A percentile compares a stretch with the other conserved stretches of the same genome.
Conservation (phyloP, 2,113 vertebrate genomes). For the Ictalurus punctatus region DNA sequence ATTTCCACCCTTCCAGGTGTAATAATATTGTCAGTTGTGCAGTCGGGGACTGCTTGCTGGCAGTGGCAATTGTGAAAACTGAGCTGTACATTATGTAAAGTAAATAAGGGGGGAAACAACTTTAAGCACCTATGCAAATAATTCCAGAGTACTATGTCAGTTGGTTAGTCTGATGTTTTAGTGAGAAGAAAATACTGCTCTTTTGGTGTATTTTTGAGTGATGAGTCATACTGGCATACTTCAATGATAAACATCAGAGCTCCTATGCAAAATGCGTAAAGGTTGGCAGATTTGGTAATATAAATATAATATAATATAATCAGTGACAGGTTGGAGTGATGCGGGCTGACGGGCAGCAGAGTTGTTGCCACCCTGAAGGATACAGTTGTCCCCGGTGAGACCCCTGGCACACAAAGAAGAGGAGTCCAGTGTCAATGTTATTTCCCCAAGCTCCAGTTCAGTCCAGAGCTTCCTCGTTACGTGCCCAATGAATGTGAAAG, state of each 20-base stretch:
- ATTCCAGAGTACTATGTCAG: not conserved
- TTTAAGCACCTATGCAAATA: not conserved
- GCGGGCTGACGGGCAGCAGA: not conserved
- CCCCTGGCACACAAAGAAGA: conserved; percentile 18
- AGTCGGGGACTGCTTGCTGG: not conserved
- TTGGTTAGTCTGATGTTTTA: not conserved
- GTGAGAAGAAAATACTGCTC: not conserved
- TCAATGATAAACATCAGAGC: not conserved
- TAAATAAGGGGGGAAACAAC: not conserved
- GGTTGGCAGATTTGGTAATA: not conserved
- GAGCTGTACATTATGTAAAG: not conserved
- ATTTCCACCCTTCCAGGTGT: not conserved
- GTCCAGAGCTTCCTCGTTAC: conserved; percentile 82
- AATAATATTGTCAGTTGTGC: not conserved
- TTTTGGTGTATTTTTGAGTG: not conserved
- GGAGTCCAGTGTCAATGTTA: conserved; percentile 44
- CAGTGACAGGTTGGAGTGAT: not conserved
- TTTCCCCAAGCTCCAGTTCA: conserved; percentile 51
- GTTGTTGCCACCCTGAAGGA: not conserved
- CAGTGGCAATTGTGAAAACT: not conserved
- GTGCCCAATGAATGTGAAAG: conserved; percentile 84
- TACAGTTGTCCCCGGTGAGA: conserved; percentile 59
- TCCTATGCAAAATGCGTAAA: not conserved
- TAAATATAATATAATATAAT: not conserved
- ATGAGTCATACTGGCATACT: not conserved